These are phyloP conservation scores for Timema podura DNA, from an alignment of 2,888 invertebrate genomes.

Conservation along the genomic window DNA sequence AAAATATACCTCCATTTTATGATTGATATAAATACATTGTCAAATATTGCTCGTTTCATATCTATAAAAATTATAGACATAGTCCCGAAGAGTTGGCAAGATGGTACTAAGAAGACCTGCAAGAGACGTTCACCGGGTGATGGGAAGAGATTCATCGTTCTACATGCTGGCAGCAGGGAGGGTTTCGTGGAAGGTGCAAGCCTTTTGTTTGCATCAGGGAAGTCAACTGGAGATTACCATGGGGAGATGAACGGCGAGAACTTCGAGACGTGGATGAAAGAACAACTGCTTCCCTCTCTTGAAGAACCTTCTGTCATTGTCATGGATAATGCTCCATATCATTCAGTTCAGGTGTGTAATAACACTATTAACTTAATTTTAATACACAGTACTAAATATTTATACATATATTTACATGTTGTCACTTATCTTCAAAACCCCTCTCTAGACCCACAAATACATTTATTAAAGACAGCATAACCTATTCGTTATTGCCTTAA, in stretches of 20 bases:
- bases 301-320: neutral
- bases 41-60: neutral
- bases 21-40: neutral
- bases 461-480: too few relatives aligned
- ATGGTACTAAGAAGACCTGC: neutral
- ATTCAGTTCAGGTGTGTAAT: too few relatives aligned
- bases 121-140: neutral
- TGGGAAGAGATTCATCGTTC: neutral
- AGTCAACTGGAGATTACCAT: constrained; percentile 3
- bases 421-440: too few relatives aligned
- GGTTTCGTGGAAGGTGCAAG: constrained; percentile 1
- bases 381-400: too few relatives aligned
- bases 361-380: too few relatives aligned
- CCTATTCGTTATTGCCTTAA: too few relatives aligned
- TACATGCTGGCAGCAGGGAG: neutral
- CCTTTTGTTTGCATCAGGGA: neutral
- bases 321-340: too few relatives aligned
- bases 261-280: constrained; percentile 1
- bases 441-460: too few relatives aligned
- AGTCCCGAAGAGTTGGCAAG: neutral
- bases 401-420: too few relatives aligned
- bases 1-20: neutral
- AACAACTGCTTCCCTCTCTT: neutral
- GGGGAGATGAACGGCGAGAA: constrained; percentile 1
- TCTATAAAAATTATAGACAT: neutral